Evolutionary conservation across 2,888 invertebrate species (phyloP), one percentile per base, ranked within the genome.

Genomic region (Volucella bombylans): DNA sequence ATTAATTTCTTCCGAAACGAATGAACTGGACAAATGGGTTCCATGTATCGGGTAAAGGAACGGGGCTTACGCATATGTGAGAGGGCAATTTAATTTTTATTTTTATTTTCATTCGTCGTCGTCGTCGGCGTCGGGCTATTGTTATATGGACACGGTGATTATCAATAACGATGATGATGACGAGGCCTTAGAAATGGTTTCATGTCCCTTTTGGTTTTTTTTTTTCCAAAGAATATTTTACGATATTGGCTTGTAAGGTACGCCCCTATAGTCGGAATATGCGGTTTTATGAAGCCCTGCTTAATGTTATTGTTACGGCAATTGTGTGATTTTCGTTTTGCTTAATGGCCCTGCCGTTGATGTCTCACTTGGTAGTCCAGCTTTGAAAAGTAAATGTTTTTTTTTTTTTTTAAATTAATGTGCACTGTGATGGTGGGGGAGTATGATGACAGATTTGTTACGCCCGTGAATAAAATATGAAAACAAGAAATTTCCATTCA

Each of bases 281-380:
- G 78, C 31, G 74, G 65, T 64, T 83, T 76, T 79, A 49, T 65
- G 71, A 55, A 69, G 69, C 45, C 61, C 52, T 62, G 61, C 67
- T 79, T 79, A 79, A 41, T 64, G 79, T 74, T 74, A 74, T 80
- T 80, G 69, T 76, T 80, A 83, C 80, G 67, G 73, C 82, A 74
- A 79, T 79, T 83, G 82, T 62, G 78, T 52, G 79, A 79, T 80
- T 80, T 62, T 62, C 55, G 45, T 79, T 83, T 74, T 73, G 57
- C 73, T 69, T 78, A 83, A 78, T 83, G 78, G 55, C 31, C 45
- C 23, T 73, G 67, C 18, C 38, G 67, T 65, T 67, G 39, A 62
- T 78, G 65, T 15, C 62, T 82, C 64, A 68, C 64, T 73, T 8
- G 4, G 18, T 11, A 38, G 68, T 57, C 47, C 49, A 57, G 31